Percentiles rank a stretch among this genome's conserved stretches.
These are phyloP conservation scores for Azorinus chamasolen DNA, from an alignment of 2,888 invertebrate genomes.

Conservation along the genomic window DNA sequence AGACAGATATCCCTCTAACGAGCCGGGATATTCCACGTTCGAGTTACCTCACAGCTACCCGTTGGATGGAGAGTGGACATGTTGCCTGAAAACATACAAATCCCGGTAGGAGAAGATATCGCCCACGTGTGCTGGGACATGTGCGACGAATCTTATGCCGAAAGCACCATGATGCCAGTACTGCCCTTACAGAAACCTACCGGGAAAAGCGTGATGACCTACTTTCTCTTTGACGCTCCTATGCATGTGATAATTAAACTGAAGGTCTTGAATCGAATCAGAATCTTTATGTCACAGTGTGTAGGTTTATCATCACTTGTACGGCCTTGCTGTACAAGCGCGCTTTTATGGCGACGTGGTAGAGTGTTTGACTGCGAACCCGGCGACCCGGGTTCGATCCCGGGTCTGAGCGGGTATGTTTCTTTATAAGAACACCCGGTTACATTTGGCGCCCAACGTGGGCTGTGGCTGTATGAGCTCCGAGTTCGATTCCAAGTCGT, in stretches of 20 bases:
- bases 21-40: not conserved
- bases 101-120: not conserved
- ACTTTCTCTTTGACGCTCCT: not conserved
- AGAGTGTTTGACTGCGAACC: no score
- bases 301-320: no score
- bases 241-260: not conserved
- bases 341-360: no score
- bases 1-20: not conserved
- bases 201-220: no score
- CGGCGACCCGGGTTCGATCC: no score
- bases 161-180: not conserved
- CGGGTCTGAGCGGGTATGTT: no score
- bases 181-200: slow-evolving; percentile 1
- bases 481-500: not conserved
- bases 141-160: slow-evolving; percentile 5
- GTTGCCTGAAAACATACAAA: not conserved
- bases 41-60: not conserved
- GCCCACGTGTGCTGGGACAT: slow-evolving; percentile 2
- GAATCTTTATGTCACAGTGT: no score
- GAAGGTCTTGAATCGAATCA: no score
- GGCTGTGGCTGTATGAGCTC: no score
- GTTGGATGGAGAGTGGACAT: not conserved
- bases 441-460: no score
- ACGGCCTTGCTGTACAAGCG: no score
- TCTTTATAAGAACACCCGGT: no score